Evolutionary conservation across 2,797 vertebrate genomes (phyloP), one percentile per base, ranked within the genome.

Genomic region (Pipistrellus pipistrellus): DNA sequence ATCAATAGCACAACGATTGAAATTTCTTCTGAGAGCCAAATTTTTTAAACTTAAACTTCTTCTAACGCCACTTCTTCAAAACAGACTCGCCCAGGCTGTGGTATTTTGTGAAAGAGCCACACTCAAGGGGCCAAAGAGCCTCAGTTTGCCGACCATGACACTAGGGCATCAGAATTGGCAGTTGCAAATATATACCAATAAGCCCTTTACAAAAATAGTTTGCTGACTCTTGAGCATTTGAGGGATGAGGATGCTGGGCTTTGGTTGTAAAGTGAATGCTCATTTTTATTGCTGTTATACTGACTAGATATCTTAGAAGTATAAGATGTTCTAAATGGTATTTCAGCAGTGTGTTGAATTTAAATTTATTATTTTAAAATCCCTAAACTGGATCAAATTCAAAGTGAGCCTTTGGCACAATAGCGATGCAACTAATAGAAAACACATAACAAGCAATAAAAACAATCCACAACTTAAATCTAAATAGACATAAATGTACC

Each of bases 401-500:
- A 41, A 66, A 51, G 91, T 72, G 3, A 69, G 23, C 4, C 75
- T 80, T 72, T 91, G 38, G 53, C n/a, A 73, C 35, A 88, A n/a
- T 1, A 66, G 32, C 41, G 30, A 91, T 18, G 25, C 27, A 84
- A 94, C 82, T 69, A 35, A 95, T 0, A 85, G 64, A 76, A 92
- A 82, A 76, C 35, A 90, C 3, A 68, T 0, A 59, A n/a, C 23
- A 62, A 77, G 35, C 46, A 55, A 88, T 38, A 32, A 71, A 68
- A 75, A 27, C 38, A 88, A 77, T 10, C 48, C 5, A 41, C 9
- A 35, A 83, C 23, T 66, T 73, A 57, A 80, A 25, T 66, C 23
- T 59, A 84, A 95, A 83, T 0, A 1, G 3, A 55, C 12, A 51
- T 25, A 77, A 55, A 68, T 51, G 95, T 97, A 98, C 98, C 98